Base-by-base conservation (phyloP, 2,888 invertebrate species). In the Caenorhabditis sulstoni region DNA sequence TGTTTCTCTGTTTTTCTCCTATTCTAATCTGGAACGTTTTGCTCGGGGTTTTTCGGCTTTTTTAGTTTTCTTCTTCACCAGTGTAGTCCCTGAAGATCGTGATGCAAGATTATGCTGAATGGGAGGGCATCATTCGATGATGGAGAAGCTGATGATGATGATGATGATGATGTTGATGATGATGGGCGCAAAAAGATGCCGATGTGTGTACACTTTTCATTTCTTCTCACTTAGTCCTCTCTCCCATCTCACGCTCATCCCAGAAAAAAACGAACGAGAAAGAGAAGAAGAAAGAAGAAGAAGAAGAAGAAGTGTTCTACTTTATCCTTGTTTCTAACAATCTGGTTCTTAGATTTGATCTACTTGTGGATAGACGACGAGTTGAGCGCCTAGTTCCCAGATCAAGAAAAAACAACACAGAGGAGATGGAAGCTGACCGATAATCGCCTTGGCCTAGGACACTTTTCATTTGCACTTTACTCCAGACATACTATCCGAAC, bases 231-330 rank as follows among this genome's bases (percentile, higher is more conserved):
- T 23, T 41, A 2, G 41, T 37, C 35, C 29, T 7, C 29, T 7
- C 29, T 29, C 29, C 7, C 29, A 5, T 29, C 29, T 29, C 29
- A 29, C 29, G 29, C 29, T 29, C 53, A 55, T 44, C 61, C 45
- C 44, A 59, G 44, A 23, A 39, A 41, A 35, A 50, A 73, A 37
- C 29, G 58, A 58, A 55, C 44, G 44, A n/a, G n/a, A n/a, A n/a
- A n/a, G 58, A 22, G 44, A 44, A 23, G 29, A 53, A 52, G 41
- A 52, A 73, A 57, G 73, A 64, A 65, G 37, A n/a, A n/a, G n/a
- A n/a, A n/a, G n/a, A n/a, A 57, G 71, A 64, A 64, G 52, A 53
- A 12, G 52, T 65, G 74, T 74, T 66, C 74, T 66, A 70, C 70
- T 70, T 70, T 70, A 70, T 70, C 59, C 16, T 12, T 44, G 18